Evolutionary conservation across 2,797 vertebrate species (phyloP).

Genomic region (Darevskia nairensis): DNA sequence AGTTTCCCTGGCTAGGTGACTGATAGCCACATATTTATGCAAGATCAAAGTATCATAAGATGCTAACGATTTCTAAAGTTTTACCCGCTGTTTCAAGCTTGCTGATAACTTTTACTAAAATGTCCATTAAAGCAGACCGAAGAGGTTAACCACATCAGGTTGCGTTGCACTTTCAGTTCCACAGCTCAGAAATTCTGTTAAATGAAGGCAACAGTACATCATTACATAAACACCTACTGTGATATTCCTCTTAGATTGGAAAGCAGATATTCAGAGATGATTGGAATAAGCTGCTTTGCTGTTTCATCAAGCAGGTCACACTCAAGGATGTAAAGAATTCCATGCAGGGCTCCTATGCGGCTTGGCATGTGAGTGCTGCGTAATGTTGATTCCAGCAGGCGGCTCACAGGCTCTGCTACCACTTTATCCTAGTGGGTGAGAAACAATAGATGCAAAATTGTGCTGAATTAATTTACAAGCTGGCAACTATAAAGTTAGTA

Average conservation of each 20-base stretch:
- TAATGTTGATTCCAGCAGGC: constrained; percentile 91
- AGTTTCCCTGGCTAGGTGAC: too few species aligned
- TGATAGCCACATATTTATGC: too few species aligned
- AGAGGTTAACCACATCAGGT: background rate
- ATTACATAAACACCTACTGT: constrained; percentile 84
- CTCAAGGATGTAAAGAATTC: constrained; percentile 93
- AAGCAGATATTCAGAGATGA: constrained; percentile 92
- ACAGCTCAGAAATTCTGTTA: background rate
- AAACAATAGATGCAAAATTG: background rate
- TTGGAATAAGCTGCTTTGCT: constrained; percentile 92
- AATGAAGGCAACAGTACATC: background rate
- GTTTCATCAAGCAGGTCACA: constrained; percentile 97
- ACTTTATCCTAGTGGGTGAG: constrained; percentile 87
- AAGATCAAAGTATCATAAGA: too few species aligned
- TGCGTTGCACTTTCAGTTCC: background rate
- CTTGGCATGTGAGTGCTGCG: constrained; percentile 95
- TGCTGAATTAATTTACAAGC: background rate
- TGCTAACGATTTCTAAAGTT: background rate
- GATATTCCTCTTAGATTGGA: constrained; percentile 90
- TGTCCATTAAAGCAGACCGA: background rate
- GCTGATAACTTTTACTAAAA: background rate
- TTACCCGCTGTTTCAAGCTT: background rate
- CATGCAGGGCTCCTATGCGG: constrained; percentile 93
- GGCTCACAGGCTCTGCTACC: constrained; percentile 93
- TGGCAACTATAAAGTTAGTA: background rate